These are phyloP conservation scores for Sciurus niger DNA, from an alignment of 2,113 vertebrate genomes.

Conservation along the genomic window DNA sequence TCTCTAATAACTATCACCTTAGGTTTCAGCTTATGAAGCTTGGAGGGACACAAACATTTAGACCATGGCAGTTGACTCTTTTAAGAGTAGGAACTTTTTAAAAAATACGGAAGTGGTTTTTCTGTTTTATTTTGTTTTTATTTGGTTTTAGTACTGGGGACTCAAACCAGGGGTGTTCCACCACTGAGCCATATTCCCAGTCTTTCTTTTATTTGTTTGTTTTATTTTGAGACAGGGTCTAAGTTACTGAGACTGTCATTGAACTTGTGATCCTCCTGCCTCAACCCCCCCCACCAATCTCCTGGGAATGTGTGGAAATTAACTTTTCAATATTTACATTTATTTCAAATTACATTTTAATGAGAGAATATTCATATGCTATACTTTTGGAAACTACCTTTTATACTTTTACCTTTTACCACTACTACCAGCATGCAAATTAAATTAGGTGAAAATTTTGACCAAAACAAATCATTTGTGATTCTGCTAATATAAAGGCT, in stretches of 20 bases:
- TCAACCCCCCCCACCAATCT: too few species aligned
- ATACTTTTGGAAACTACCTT: background rate
- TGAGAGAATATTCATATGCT: background rate
- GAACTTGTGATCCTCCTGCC: too few species aligned
- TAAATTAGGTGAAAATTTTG: background rate
- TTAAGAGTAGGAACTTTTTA: background rate
- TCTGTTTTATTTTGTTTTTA: too few species aligned
- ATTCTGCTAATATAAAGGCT: constrained; percentile 33
- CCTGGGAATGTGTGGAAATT: background rate
- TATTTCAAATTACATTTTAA: background rate
- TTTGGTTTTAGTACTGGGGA: too few species aligned
- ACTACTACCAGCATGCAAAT: background rate
- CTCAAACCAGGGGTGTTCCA: too few species aligned
- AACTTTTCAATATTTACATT: constrained; percentile 37
- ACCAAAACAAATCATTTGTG: background rate
- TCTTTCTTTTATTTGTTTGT: too few species aligned
- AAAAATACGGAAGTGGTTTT: background rate
- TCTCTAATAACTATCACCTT: background rate
- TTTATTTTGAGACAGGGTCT: too few species aligned
- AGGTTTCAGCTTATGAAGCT: too few species aligned
- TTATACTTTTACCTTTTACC: background rate
- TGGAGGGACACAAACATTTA: background rate
- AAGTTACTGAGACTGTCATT: too few species aligned
- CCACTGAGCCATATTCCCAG: too few species aligned
- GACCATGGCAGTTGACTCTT: background rate